Evolutionary conservation across 2,113 vertebrate species (phyloP), one percentile per base, ranked within the genome.

Genomic region (Brevimyrus niger): DNA sequence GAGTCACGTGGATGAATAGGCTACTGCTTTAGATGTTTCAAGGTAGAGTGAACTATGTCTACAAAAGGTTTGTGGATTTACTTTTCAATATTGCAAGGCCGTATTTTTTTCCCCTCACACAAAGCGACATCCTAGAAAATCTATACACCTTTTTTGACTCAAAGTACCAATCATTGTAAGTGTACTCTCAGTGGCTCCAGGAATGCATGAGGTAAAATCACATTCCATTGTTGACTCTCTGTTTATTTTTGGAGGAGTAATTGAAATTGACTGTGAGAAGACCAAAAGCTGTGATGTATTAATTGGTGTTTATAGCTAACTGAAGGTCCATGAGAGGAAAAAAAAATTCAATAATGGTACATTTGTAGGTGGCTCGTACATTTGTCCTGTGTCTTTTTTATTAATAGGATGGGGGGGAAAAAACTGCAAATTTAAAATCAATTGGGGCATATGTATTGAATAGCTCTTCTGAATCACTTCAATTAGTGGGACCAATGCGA

Each of bases 41-140:
- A 91, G 93, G 91, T 92, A 91, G 88, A 87, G 87, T 73, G 89
- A 90, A 90, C 88, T 87, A 88, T 90, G 85, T 84, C 89, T 9
- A 93, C 92, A 93, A 94, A 94, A 94, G 90, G 47, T 90, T 87
- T 53, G 76, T 88, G 90, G 91, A 92, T 90, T 82, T 44, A 61
- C 83, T 87, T 92, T 90, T 91, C 94, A 92, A 55, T 53, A 2
- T 61, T 86, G 90, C 93, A 94, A 96, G 94, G 93, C 93, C 93
- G 92, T 89, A 92, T 89, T 85, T 93, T 89, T 90, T 88, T 88
- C 89, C n/a, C 31, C 88, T 90, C 90, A 89, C 93, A 90, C 86
- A 89, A 50, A 80, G 35, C 51, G 2, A 8, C 53, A 83, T 55
- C 50, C 88, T 53, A 90, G 86, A 92, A 91, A 92, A 84, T 89